phyloP scores from a whole-genome alignment of 2,113 vertebrate genomes.

The Entelurus aequoreus region DNA sequence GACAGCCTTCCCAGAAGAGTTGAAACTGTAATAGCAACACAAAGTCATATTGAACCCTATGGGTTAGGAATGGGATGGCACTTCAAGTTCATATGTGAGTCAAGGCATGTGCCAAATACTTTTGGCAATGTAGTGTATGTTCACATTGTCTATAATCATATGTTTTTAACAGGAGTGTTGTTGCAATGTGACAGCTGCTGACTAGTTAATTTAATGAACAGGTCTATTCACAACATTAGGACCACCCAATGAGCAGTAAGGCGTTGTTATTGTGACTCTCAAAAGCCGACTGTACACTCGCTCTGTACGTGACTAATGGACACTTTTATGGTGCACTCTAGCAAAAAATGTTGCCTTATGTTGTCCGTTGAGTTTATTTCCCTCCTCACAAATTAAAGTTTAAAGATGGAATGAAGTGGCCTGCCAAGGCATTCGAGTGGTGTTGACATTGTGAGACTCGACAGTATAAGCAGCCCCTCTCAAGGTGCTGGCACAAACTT shows the following conservation, averaged over 20 bases:
- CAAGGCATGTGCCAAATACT: too few species aligned
- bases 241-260: conserved; percentile 3
- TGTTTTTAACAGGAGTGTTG: not conserved
- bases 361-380: conserved; percentile 9
- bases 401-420: conserved; percentile 9
- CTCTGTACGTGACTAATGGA: not conserved
- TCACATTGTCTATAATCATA: too few species aligned
- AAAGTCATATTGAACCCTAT: too few species aligned
- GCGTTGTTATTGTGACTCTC: conserved; percentile 10
- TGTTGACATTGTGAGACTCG: conserved; percentile 34
- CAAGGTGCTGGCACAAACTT: conserved; percentile 33
- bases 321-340: not conserved
- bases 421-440: conserved; percentile 8
- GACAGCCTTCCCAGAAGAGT: too few species aligned
- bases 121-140: too few species aligned
- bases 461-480: conserved; percentile 44
- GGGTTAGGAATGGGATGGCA: too few species aligned
- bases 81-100: too few species aligned
- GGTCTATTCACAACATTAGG: not conserved
- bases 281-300: not conserved
- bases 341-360: not conserved
- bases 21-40: too few species aligned
- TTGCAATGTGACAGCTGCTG: conserved; percentile 8
- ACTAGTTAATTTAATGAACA: not conserved
- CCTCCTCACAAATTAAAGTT: conserved; percentile 9